Percentiles rank a stretch among this genome's conserved stretches.
phyloP scores from a whole-genome alignment of 2,113 vertebrate genomes.

The Columba janthina region DNA sequence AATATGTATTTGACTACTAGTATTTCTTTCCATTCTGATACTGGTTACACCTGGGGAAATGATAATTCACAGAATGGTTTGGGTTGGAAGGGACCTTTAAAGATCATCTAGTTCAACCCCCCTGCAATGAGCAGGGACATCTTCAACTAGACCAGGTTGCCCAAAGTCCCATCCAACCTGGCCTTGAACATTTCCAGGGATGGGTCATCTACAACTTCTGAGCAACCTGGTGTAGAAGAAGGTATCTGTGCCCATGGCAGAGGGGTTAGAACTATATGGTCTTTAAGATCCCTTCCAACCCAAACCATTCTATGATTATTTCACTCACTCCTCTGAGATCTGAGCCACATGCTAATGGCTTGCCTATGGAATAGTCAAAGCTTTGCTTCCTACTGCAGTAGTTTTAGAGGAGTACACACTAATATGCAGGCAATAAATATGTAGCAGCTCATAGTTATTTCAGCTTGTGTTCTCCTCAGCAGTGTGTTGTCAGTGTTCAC shows the following conservation, averaged over 20 bases:
- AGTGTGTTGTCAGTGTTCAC: neutral
- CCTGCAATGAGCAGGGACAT: too few species aligned
- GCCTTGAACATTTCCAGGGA: too few species aligned
- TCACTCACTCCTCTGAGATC: neutral
- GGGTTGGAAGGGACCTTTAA: too few species aligned
- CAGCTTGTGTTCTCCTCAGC: neutral
- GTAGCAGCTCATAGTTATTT: neutral
- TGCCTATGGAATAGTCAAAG: neutral
- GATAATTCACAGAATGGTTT: neutral
- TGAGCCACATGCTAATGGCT: neutral
- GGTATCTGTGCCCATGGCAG: too few species aligned
- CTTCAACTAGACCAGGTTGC: too few species aligned
- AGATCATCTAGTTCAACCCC: too few species aligned
- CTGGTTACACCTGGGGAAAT: neutral
- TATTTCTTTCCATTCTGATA: neutral
- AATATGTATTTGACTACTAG: neutral
- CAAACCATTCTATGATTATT: neutral
- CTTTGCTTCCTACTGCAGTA: neutral
- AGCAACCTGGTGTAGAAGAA: too few species aligned
- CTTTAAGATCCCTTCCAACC: too few species aligned
- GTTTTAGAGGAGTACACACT: neutral
- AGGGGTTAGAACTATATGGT: too few species aligned
- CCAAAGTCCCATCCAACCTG: too few species aligned
- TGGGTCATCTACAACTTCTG: too few species aligned
- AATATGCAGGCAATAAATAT: neutral